A percentile compares a stretch with the other conserved stretches of the same genome.
Conservation (phyloP, 2,888 invertebrate species). For the Orthosia gothica region DNA sequence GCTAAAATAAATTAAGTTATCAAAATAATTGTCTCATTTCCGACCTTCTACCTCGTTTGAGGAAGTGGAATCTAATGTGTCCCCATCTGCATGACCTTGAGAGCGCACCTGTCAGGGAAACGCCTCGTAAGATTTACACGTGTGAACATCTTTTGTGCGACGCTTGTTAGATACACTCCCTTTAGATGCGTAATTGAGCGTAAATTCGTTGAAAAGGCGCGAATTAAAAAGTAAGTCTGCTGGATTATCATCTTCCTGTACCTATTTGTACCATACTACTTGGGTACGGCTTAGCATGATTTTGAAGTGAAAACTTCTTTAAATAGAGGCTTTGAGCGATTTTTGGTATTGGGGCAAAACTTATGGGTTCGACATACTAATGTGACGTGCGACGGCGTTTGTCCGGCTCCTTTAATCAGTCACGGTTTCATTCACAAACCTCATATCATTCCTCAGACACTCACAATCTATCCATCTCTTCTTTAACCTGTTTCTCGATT, state of each 20-base stretch:
- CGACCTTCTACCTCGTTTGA: not conserved
- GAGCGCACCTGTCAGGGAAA: constrained; percentile 42
- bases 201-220: not conserved
- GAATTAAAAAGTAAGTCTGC: not conserved
- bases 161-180: constrained; percentile 3
- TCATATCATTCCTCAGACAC: no score
- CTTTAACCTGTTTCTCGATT: not conserved
- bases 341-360: no score
- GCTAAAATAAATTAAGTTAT: not conserved
- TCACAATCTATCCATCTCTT: no score
- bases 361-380: no score
- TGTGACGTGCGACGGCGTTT: no score
- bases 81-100: constrained; percentile 15
- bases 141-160: constrained; percentile 24
- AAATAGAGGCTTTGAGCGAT: no score
- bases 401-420: no score
- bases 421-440: no score
- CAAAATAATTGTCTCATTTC: constrained; percentile 6
- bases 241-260: no score
- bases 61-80: constrained; percentile 14
- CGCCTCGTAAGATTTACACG: constrained; percentile 32
- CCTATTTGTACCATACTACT: no score
- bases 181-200: not conserved
- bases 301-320: no score
- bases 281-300: no score